Base-by-base conservation (phyloP, 2,888 invertebrate genomes). In the Argyresthia albistria region DNA sequence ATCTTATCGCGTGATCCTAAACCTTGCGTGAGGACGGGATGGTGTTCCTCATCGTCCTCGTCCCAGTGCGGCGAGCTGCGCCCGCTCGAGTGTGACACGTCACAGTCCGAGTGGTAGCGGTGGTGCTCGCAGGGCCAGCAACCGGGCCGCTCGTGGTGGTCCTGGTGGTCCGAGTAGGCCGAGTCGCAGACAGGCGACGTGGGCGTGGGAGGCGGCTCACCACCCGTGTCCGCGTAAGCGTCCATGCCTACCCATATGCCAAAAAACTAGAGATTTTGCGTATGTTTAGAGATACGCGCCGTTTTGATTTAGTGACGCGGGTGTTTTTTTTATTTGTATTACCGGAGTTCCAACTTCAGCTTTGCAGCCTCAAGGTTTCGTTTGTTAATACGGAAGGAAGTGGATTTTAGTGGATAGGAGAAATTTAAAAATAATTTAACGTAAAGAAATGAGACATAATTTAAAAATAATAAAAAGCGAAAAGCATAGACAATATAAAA, bases 181-280 rank as follows among this genome's bases (percentile, higher is more conserved):
- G 82, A 87, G 75, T 83, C 89, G 74, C 76, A 87, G 61, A 80
- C 83, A 52, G 82, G 88, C 55, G 83, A 88, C 59, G 79, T 81
- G 65, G 83, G 88, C 58, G 86, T 80, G 52, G 81, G 81, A 35
- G 86, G 83, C 49, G 81, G 82, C 70, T 77, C 77, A 4, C 50
- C 54, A 10, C 86, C 87, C 25, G 84, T 84, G 60, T 86, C 87
- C 60, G 77, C 80, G 64, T 77, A 84, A 59, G 84, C 80, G 63
- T 86, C 87, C 70, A 79, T 69, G 84, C 84, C 87, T 87, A 39
- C 25, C 25, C 25, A 25, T 25, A 25, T 25, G 25, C 25, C 25
- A 25, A 25, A 25, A 25, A 25, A 25, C 25, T 25, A 25, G 25
- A 4, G 25, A 25, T 25, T 25, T 25, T 4, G 25, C 25, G 25